These are phyloP conservation scores for Ciona savignyi DNA, from an alignment of 23 tunicate species.

Conservation along the genomic window DNA sequence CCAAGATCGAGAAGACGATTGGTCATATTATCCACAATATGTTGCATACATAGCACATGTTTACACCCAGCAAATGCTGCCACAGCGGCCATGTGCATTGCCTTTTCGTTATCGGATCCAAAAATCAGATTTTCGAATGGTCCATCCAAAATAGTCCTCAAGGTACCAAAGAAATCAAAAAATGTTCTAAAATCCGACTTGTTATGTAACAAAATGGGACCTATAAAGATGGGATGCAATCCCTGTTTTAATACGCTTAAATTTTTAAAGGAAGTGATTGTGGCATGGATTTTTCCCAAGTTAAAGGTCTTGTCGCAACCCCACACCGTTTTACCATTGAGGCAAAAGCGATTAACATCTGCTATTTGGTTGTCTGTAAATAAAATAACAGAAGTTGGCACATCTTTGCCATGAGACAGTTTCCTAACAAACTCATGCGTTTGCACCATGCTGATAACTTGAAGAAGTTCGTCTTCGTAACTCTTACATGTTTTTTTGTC, in stretches of 20 bases:
- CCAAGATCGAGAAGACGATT: too few species aligned
- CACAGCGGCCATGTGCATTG: background rate
- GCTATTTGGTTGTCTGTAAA: background rate
- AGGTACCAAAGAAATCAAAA: background rate
- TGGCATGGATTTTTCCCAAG: constrained; percentile 1
- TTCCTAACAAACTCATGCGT: background rate
- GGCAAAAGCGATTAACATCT: constrained; percentile 1
- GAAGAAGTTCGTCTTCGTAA: background rate
- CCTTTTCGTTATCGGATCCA: constrained; percentile 8
- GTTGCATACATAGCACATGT: constrained; percentile 6
- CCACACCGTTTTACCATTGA: background rate
- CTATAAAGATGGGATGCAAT: background rate
- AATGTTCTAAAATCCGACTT: background rate
- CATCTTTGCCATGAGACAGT: background rate
- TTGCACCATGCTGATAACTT: background rate
- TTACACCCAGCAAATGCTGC: constrained; percentile 4
- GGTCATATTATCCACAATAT: background rate
- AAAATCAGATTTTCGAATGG: background rate
- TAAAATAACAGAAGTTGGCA: background rate
- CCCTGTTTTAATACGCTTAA: background rate
- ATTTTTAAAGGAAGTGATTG: constrained; percentile 4
- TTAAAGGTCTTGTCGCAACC: constrained; percentile 6
- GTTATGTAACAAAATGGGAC: constrained; percentile 7
- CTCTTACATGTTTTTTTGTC: too few species aligned
- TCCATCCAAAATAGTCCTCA: background rate